Evolutionary conservation across 1,140 invertebrate species (phyloP).

Genomic region (Platyscapa corneri): DNA sequence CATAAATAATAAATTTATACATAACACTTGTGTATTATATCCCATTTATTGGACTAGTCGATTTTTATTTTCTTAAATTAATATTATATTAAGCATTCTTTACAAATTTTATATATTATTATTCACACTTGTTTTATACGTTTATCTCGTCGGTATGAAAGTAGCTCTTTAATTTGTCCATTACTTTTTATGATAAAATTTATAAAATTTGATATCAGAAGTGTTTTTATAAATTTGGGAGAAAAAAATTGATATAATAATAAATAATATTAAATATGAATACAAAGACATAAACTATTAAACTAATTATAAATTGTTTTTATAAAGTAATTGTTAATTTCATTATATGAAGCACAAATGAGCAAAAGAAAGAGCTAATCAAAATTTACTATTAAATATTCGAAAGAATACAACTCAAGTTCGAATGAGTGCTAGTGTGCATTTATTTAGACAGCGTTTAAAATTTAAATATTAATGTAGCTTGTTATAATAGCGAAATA

Average conservation of each 20-base stretch:
- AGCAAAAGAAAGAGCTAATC: slow-evolving; percentile 40
- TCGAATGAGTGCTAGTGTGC: slow-evolving; percentile 48
- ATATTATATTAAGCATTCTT: slow-evolving; percentile 3
- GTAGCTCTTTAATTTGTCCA: slow-evolving; percentile 36
- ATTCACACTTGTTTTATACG: no score
- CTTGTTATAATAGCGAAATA: slow-evolving; percentile 50
- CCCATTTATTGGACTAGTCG: slow-evolving; percentile 49
- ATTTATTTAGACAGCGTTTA: slow-evolving; percentile 47
- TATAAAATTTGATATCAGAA: slow-evolving; percentile 23
- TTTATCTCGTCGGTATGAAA: not conserved
- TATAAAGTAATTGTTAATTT: slow-evolving; percentile 29
- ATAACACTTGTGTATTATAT: slow-evolving; percentile 46
- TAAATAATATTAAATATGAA: slow-evolving; percentile 33
- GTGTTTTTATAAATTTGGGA: not conserved
- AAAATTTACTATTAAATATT: slow-evolving; percentile 48
- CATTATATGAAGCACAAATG: not conserved
- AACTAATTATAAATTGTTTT: slow-evolving; percentile 32
- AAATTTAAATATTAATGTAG: slow-evolving; percentile 51
- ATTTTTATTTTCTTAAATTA: slow-evolving; percentile 35
- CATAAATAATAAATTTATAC: slow-evolving; percentile 1
- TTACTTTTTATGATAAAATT: slow-evolving; percentile 30
- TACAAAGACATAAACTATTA: slow-evolving; percentile 40
- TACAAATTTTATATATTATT: slow-evolving; percentile 27
- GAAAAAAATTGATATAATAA: slow-evolving; percentile 22
- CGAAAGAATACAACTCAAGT: slow-evolving; percentile 26